Evolutionary conservation across 2,113 vertebrate genomes (phyloP).

Genomic region (Pseudorectes ferrugineus): DNA sequence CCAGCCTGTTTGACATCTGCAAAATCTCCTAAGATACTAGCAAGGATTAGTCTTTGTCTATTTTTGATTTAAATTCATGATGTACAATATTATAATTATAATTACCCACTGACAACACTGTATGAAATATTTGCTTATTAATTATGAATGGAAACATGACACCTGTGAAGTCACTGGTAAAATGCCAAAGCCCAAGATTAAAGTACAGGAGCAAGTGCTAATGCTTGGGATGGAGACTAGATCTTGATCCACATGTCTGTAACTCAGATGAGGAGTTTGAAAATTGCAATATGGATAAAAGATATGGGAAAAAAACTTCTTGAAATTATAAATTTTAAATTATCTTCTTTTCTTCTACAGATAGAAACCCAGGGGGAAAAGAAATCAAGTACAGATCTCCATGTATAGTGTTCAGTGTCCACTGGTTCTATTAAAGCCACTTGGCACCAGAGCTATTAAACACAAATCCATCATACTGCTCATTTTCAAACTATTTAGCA

Average conservation of each 20-base stretch:
- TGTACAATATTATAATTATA: not conserved
- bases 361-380: rapidly evolving
- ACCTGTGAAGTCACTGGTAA: not conserved
- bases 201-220: not conserved
- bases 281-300: not conserved
- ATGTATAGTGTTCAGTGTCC: not conserved
- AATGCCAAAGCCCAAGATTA: not conserved
- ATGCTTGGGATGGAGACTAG: not conserved
- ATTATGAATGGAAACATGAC: not conserved
- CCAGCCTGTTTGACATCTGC: not conserved
- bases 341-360: not conserved
- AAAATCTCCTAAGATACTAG: not conserved
- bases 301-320: rapidly evolving
- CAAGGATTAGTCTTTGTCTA: not conserved
- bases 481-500: not conserved
- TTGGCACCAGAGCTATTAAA: not conserved
- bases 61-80: not conserved
- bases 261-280: not conserved
- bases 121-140: not conserved
- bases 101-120: not conserved
- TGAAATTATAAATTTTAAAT: not conserved
- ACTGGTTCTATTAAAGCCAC: not conserved
- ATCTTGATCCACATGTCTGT: not conserved
- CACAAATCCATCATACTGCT: not conserved
- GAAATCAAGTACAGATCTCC: not conserved